Evolutionary conservation across 2,797 vertebrate genomes (phyloP).

Genomic region (Sebastes minor): DNA sequence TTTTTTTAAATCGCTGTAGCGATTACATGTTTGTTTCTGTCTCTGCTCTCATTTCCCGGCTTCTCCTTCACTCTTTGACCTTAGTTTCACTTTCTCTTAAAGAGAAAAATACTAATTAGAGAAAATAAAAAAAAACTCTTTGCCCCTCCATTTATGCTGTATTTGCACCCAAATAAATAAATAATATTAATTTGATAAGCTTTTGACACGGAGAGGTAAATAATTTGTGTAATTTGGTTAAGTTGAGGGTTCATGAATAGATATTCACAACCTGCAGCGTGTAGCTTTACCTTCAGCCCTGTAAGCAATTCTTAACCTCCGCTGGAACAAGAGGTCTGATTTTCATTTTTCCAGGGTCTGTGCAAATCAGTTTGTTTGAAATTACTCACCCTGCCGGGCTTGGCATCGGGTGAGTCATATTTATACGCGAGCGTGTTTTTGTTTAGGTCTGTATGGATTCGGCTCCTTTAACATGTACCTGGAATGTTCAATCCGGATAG

Average conservation of each 20-base stretch:
- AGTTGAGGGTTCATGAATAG: constrained; percentile 16
- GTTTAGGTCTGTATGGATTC: constrained; percentile 58
- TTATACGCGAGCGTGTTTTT: constrained; percentile 64
- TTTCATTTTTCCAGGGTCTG: constrained; percentile 72
- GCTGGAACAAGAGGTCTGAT: constrained; percentile 65
- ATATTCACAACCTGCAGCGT: constrained; percentile 4
- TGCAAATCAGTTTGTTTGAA: constrained; percentile 71
- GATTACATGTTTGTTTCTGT: constrained; percentile 23
- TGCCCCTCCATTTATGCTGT: not conserved
- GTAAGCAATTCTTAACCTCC: constrained; percentile 49
- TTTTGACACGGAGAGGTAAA: not conserved
- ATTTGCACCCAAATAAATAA: not conserved
- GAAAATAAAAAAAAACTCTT: not conserved
- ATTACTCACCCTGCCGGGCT: constrained; percentile 33
- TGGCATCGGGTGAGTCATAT: constrained; percentile 61
- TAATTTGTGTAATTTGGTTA: constrained; percentile 11
- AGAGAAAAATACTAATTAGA: constrained; percentile 22
- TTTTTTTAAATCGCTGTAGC: constrained; percentile 16
- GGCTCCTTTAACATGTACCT: constrained; percentile 69
- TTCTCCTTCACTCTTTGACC: constrained; percentile 41
- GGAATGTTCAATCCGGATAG: constrained; percentile 61
- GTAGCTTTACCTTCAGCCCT: constrained; percentile 50
- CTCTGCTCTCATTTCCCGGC: constrained; percentile 41
- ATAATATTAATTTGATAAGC: not conserved
- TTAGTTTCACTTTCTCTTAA: constrained; percentile 32